Evolutionary conservation across 2,888 invertebrate species (phyloP), one percentile per base, ranked within the genome.

Genomic region (Tribolium freemani): DNA sequence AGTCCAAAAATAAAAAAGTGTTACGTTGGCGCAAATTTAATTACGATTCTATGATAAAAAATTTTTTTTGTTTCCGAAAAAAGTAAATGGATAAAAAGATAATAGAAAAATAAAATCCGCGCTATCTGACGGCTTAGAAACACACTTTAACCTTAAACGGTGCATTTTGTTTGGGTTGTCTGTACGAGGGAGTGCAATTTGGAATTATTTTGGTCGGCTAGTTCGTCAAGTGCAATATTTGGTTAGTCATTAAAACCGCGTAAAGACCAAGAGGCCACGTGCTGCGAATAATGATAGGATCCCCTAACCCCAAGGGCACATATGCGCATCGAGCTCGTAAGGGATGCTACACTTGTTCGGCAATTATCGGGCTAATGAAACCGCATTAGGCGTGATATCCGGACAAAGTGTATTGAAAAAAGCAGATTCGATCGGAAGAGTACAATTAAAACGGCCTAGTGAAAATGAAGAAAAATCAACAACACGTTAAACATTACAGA

Each of bases 161-260:
- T 38, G 38, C 8, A 38, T 5, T 38, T 38, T n/a, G 3, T 38
- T 38, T 38, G 38, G n/a, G 8, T 3, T 38, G 38, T 8, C 38
- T 38, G 38, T 38, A 38, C 38, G 5, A 38, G 38, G 8, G 38
- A 3, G 46, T 67, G 54, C 54, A 45, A 67, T 46, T 48, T 48
- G 54, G 44, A 45, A 56, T 67, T 63, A 69, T 71, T 26, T n/a
- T 71, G 67, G 50, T 63, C 21, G 31, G 54, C 69, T 66, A 68
- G 72, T 76, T 80, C 79, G 80, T 81, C 81, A 79, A 82, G 81
- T 79, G 80, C 81, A 81, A 78, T 80, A 81, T 83, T 83, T 82
- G 81, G 82, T 81, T 78, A 78, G 81, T 82, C 81, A 82, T 82
- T 82, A 81, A 81, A 81, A 81, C 81, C 81, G 74, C 80, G 80